A percentile compares a stretch with the other conserved stretches of the same genome.
phyloP scores from a whole-genome alignment of 2,888 invertebrate species.

The Gerris lacustris region DNA sequence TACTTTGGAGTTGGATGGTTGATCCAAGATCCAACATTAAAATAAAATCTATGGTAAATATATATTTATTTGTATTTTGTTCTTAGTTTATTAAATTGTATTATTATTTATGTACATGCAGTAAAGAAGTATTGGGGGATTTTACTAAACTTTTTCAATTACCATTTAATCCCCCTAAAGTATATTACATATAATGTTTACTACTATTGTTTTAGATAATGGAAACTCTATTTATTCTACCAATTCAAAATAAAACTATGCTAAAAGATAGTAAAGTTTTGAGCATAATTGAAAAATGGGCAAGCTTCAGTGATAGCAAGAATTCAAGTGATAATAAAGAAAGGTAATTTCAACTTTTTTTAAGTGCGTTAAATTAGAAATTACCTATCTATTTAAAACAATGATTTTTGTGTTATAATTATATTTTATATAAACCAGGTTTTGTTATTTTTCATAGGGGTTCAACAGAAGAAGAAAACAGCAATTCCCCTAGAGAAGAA shows the following conservation, averaged over 20 bases:
- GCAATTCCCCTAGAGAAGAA: slow-evolving; percentile 8
- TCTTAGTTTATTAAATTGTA: too few species aligned
- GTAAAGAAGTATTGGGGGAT: too few species aligned
- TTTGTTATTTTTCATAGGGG: neutral
- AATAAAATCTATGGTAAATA: slow-evolving; percentile 29
- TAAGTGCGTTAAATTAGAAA: slow-evolving; percentile 9
- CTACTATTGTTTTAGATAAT: slow-evolving; percentile 47
- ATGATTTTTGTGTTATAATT: neutral
- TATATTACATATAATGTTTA: too few species aligned
- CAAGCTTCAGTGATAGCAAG: slow-evolving; percentile 17
- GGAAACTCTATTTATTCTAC: slow-evolving; percentile 67
- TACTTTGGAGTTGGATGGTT: slow-evolving; percentile 83
- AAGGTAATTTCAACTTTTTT: slow-evolving; percentile 18
- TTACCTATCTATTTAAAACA: neutral
- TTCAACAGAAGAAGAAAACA: slow-evolving; percentile 19
- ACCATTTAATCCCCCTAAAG: too few species aligned
- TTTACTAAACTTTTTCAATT: too few species aligned
- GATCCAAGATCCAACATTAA: slow-evolving; percentile 25
- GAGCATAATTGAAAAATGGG: slow-evolving; percentile 67
- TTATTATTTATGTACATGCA: too few species aligned
- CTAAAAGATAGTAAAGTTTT: slow-evolving; percentile 84
- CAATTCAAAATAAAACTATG: slow-evolving; percentile 86
- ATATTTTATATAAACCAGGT: neutral
- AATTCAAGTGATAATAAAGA: slow-evolving; percentile 20
- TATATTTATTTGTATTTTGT: neutral